Percentiles rank a stretch among this genome's conserved stretches.
These are phyloP conservation scores for Thysanoteuthis rhombus DNA, from an alignment of 2,888 invertebrate genomes.

Conservation along the genomic window DNA sequence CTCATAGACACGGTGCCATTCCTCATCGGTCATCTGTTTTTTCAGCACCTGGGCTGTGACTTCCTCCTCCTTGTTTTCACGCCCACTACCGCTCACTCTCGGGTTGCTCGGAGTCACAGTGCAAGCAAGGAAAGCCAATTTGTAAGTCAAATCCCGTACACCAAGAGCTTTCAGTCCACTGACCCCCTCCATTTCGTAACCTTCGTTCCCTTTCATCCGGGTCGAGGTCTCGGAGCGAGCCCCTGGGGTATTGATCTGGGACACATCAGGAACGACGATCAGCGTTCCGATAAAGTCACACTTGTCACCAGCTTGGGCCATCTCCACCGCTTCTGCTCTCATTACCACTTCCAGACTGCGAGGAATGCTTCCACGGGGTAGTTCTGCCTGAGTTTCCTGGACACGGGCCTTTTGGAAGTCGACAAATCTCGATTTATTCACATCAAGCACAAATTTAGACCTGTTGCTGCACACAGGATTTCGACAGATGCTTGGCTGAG, in stretches of 20 bases:
- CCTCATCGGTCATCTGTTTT: slow-evolving; percentile 83
- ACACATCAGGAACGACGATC: slow-evolving; percentile 97
- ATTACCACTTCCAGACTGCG: slow-evolving; percentile 92
- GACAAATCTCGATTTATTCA: slow-evolving; percentile 92
- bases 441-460: slow-evolving; percentile 86
- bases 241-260: slow-evolving; percentile 85
- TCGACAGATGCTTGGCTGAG: slow-evolving; percentile 89
- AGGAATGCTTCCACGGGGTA: slow-evolving; percentile 96
- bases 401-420: slow-evolving; percentile 98
- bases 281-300: slow-evolving; percentile 95
- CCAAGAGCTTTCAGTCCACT: slow-evolving; percentile 87
- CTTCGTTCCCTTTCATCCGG: slow-evolving; percentile 74
- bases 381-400: slow-evolving; percentile 96
- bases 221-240: slow-evolving; percentile 84
- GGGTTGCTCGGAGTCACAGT: slow-evolving; percentile 88
- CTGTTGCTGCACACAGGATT: slow-evolving; percentile 96
- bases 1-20: slow-evolving; percentile 92
- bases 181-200: slow-evolving; percentile 82
- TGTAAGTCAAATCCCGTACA: slow-evolving; percentile 85
- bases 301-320: slow-evolving; percentile 86
- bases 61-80: slow-evolving; percentile 85
- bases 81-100: slow-evolving; percentile 76
- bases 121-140: slow-evolving; percentile 93
- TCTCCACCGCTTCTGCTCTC: slow-evolving; percentile 94
- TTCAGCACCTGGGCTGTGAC: slow-evolving; percentile 91